Conservation (phyloP, 2,888 invertebrate genomes). For the Agrochola circellaris region DNA sequence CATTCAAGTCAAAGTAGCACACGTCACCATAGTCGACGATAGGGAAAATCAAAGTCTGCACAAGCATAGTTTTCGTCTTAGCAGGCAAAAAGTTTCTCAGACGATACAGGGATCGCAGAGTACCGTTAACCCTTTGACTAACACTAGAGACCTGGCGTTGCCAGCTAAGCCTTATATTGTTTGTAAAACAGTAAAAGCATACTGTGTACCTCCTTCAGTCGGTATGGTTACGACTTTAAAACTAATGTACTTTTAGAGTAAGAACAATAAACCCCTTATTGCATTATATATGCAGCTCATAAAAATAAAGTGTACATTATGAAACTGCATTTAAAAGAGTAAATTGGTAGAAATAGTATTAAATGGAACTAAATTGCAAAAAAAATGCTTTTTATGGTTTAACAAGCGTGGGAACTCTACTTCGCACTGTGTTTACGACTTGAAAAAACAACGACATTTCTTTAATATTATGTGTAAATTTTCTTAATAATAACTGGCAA, state of each 20-base stretch:
- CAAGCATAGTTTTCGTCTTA: too few species aligned
- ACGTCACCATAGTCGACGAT: too few species aligned
- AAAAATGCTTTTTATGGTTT: too few species aligned
- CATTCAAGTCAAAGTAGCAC: too few species aligned
- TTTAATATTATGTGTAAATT: not conserved
- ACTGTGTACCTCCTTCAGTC: not conserved
- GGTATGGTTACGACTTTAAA: not conserved
- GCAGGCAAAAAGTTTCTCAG: too few species aligned
- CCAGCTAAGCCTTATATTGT: not conserved
- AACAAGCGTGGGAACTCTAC: too few species aligned
- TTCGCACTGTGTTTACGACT: not conserved
- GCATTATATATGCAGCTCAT: conserved; percentile 11
- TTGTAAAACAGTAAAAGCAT: conserved; percentile 2
- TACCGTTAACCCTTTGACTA: too few species aligned
- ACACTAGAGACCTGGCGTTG: too few species aligned
- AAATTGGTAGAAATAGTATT: not conserved
- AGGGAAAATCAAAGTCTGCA: too few species aligned
- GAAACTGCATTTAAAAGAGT: conserved; percentile 13
- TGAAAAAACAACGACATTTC: not conserved
- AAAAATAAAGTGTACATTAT: conserved; percentile 25
- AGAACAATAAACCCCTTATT: conserved; percentile 8
- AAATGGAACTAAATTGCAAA: not conserved
- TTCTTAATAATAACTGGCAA: not conserved
- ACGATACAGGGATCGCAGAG: too few species aligned
- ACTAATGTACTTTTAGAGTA: not conserved